These are phyloP conservation scores for Hipposideros armiger DNA, from an alignment of 2,113 vertebrate genomes.

Conservation along the genomic window DNA sequence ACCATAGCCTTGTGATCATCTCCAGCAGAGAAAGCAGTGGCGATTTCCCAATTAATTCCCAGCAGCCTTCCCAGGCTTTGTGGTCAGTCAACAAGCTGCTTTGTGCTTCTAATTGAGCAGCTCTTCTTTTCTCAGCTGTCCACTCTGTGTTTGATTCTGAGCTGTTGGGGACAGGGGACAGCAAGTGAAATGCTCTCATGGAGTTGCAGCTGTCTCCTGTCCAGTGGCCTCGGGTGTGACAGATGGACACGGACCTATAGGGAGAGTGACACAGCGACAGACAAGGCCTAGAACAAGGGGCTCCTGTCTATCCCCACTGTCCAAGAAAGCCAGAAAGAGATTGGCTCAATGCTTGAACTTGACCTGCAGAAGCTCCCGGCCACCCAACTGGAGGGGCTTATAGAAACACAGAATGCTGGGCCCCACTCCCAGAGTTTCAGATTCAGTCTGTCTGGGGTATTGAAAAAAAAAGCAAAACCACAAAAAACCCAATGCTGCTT, in stretches of 20 bases:
- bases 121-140: not conserved
- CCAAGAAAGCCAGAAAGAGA: not conserved
- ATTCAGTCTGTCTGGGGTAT: not conserved
- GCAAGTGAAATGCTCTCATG: too few species aligned
- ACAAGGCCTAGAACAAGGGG: not conserved
- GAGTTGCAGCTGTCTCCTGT: not conserved
- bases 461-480: not conserved
- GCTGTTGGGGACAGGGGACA: not conserved
- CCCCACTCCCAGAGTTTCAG: not conserved
- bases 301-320: accelerated
- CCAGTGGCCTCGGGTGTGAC: not conserved
- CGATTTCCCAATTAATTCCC: not conserved
- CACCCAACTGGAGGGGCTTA: not conserved
- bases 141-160: not conserved
- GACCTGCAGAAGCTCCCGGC: not conserved
- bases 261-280: not conserved
- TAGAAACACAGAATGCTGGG: not conserved
- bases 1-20: not conserved
- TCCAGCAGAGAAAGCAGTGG: not conserved
- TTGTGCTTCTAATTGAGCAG: not conserved
- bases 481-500: not conserved
- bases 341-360: not conserved
- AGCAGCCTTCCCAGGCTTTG: not conserved
- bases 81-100: not conserved
- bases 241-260: not conserved